Evolutionary conservation across 2,888 invertebrate species (phyloP).

Genomic region (Baccha elongata): DNA sequence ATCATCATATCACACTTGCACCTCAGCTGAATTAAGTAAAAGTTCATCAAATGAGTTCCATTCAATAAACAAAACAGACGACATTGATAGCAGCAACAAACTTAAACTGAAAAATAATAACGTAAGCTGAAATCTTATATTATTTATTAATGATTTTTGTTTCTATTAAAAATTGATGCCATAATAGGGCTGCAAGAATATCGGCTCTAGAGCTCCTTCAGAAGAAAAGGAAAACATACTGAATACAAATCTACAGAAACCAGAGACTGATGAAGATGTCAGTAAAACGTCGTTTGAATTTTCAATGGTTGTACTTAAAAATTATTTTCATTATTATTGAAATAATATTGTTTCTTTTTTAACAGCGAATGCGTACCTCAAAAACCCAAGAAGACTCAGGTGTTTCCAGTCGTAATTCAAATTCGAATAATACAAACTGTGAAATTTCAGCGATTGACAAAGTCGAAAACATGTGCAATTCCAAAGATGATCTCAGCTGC

Average conservation of each 20-base stretch:
- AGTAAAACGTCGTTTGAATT: conserved; percentile 79
- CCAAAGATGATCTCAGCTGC: conserved; percentile 79
- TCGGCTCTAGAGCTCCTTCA: conserved; percentile 49
- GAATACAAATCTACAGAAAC: conserved; percentile 78
- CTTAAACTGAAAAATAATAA: conserved; percentile 72
- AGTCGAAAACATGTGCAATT: conserved; percentile 79
- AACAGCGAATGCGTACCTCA: conserved; percentile 77
- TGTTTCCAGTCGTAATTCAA: conserved; percentile 83
- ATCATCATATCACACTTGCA: conserved; percentile 82
- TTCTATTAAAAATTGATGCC: neutral
- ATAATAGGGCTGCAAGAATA: conserved; percentile 79
- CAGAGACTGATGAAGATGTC: conserved; percentile 78
- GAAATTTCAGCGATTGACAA: conserved; percentile 83
- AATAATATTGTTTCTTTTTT: neutral
- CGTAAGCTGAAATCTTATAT: conserved; percentile 76
- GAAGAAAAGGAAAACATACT: conserved; percentile 80
- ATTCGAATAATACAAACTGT: conserved; percentile 83
- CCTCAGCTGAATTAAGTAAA: conserved; percentile 79
- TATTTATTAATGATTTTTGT: no score
- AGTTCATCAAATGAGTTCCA: conserved; percentile 76
- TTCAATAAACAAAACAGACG: conserved; percentile 73
- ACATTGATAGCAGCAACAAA: conserved; percentile 71
- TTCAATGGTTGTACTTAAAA: conserved; percentile 77
- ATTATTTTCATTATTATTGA: neutral
- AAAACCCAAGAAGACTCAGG: conserved; percentile 82